These are phyloP conservation scores for Quadriops clusia DNA, from an alignment of 2,888 invertebrate genomes.

Conservation along the genomic window DNA sequence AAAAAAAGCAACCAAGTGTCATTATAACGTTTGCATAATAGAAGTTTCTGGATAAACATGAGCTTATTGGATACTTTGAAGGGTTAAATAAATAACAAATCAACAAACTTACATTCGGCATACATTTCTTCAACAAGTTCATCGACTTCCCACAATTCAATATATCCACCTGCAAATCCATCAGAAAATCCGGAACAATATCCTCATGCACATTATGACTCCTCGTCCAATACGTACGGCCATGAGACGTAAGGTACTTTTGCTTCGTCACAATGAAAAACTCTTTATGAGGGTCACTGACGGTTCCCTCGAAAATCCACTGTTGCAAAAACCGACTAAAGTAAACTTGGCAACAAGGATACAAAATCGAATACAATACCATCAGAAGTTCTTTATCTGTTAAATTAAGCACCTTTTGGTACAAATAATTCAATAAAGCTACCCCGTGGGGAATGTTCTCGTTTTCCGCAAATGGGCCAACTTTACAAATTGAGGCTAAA, in stretches of 20 bases:
- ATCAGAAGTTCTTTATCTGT: conserved; percentile 44
- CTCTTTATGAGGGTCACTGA: conserved; percentile 71
- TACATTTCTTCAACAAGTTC: conserved; percentile 55
- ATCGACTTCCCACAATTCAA: conserved; percentile 65
- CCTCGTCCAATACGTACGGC: conserved; percentile 57
- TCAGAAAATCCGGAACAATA: conserved; percentile 57
- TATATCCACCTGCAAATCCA: conserved; percentile 50
- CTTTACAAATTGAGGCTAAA: conserved; percentile 43
- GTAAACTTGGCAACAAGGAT: conserved; percentile 34
- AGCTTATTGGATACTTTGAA: neutral
- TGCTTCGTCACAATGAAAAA: conserved; percentile 68
- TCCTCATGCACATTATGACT: conserved; percentile 43
- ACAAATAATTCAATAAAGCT: conserved; percentile 52
- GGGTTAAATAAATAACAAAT: neutral
- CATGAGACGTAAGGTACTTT: conserved; percentile 50
- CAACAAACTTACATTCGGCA: conserved; percentile 47
- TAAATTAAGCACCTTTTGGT: conserved; percentile 47
- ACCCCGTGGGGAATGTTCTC: conserved; percentile 38
- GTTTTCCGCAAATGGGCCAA: conserved; percentile 30
- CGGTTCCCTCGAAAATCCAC: conserved; percentile 76
- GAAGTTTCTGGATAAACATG: conserved; percentile 1
- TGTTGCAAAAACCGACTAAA: conserved; percentile 55
- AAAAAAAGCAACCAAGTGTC: too few relatives aligned
- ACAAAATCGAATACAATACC: conserved; percentile 40
- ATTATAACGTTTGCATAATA: too few relatives aligned